Conservation (phyloP, 2,113 vertebrate genomes). For the Poecile atricapillus region DNA sequence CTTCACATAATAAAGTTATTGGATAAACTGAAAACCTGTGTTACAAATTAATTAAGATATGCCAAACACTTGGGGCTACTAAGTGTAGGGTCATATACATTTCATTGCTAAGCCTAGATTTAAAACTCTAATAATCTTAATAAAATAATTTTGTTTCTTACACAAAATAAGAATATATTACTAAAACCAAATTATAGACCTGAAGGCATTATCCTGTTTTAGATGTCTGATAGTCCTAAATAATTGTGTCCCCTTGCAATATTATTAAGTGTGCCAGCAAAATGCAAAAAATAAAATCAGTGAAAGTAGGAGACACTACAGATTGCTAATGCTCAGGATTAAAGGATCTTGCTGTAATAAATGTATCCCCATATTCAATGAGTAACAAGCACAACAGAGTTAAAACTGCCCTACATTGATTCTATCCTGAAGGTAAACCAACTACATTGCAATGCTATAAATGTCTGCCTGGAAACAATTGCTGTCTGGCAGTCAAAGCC, state of each 20-base stretch:
- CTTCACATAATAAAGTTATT: not conserved
- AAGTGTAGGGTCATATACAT: not conserved
- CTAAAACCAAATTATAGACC: not conserved
- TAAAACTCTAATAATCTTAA: not conserved
- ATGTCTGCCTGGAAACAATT: not conserved
- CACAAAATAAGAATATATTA: not conserved
- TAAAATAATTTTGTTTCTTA: not conserved
- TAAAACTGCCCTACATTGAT: not conserved
- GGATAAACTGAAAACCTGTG: not conserved
- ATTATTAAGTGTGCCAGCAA: not conserved
- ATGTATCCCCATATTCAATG: not conserved
- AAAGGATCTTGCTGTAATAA: not conserved
- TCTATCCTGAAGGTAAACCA: slow-evolving; percentile 8
- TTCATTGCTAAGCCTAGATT: not conserved
- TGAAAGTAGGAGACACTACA: not conserved
- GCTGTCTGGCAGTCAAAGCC: not conserved
- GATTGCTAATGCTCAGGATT: not conserved
- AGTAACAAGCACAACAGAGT: not conserved
- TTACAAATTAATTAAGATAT: not conserved
- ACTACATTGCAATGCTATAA: not conserved
- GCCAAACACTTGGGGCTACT: not conserved
- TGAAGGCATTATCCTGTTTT: not conserved
- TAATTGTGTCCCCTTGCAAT: not conserved
- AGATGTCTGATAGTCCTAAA: not conserved
- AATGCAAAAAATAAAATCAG: not conserved